These are phyloP conservation scores for Pantherophis alleghaniensis DNA, from an alignment of 2,797 vertebrate species.

Conservation along the genomic window DNA sequence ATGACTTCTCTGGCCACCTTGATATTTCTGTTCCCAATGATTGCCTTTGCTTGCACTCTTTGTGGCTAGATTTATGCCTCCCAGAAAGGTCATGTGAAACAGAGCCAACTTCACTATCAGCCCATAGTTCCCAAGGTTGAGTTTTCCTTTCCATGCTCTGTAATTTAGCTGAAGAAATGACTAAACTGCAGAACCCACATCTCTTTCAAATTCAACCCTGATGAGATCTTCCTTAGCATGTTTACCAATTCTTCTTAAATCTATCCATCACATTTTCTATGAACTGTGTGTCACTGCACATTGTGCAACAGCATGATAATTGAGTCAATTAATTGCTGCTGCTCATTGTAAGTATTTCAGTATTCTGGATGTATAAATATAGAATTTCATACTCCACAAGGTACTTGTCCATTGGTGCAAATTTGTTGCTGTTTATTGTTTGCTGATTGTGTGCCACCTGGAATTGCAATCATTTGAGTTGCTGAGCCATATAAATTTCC, in stretches of 20 bases:
- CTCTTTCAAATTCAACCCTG: neutral
- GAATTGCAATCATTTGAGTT: neutral
- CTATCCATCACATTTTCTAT: neutral
- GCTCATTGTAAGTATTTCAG: neutral
- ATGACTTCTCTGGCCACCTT: neutral
- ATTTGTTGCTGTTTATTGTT: neutral
- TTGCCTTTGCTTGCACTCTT: neutral
- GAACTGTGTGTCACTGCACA: neutral
- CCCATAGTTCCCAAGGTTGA: neutral
- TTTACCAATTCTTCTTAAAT: neutral
- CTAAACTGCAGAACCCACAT: neutral
- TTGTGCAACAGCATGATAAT: neutral
- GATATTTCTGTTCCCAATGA: neutral
- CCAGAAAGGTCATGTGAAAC: neutral
- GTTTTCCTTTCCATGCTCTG: neutral
- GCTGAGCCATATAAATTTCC: neutral
- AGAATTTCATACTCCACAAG: neutral
- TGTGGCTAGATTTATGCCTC: neutral
- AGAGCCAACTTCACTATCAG: neutral
- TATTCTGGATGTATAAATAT: neutral
- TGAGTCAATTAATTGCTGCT: neutral
- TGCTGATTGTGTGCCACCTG: neutral
- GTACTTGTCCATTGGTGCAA: neutral
- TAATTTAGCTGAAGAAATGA: neutral
- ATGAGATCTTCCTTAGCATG: neutral